A percentile compares a stretch with the other conserved stretches of the same genome.
phyloP scores from a whole-genome alignment of 2,797 vertebrate species.

The Aythya fuligula region DNA sequence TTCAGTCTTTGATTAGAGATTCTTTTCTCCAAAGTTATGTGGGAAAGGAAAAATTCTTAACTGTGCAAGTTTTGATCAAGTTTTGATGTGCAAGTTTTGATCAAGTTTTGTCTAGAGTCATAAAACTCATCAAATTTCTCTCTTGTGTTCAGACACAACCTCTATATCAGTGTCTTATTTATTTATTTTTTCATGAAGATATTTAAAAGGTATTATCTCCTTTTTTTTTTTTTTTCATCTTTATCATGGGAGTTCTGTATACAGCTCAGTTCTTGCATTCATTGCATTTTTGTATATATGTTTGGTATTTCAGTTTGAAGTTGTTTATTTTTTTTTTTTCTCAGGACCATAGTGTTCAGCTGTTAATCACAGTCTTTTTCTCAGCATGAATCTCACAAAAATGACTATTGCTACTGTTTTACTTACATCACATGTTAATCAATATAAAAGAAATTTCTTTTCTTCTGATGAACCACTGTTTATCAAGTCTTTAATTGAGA shows the following conservation, averaged over 20 bases:
- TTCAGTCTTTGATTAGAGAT: constrained; percentile 1
- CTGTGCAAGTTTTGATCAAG: not conserved
- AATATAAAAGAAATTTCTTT: not conserved
- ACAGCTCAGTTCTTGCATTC: not conserved
- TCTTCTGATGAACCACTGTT: not conserved
- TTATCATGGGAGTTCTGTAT: not conserved
- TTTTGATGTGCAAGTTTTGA: not conserved
- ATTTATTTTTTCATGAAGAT: not conserved
- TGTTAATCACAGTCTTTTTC: not conserved
- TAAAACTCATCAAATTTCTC: not conserved
- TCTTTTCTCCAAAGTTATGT: not conserved
- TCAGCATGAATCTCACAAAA: not conserved
- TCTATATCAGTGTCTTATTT: not conserved
- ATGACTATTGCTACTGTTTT: not conserved
- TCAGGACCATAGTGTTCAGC: not conserved
- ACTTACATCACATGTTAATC: not conserved
- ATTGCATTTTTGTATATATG: not conserved
- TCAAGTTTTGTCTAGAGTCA: not conserved
- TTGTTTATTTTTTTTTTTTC: not conserved
- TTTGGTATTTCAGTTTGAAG: not conserved
- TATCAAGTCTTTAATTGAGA: not conserved
- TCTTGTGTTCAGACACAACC: not conserved
- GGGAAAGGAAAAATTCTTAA: not conserved
- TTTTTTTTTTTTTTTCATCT: not conserved
- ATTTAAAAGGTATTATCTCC: not conserved